Percentiles rank a stretch among this genome's conserved stretches.
These are phyloP conservation scores for Drosophila conformis DNA, from an alignment of 2,888 invertebrate genomes.

Conservation along the genomic window DNA sequence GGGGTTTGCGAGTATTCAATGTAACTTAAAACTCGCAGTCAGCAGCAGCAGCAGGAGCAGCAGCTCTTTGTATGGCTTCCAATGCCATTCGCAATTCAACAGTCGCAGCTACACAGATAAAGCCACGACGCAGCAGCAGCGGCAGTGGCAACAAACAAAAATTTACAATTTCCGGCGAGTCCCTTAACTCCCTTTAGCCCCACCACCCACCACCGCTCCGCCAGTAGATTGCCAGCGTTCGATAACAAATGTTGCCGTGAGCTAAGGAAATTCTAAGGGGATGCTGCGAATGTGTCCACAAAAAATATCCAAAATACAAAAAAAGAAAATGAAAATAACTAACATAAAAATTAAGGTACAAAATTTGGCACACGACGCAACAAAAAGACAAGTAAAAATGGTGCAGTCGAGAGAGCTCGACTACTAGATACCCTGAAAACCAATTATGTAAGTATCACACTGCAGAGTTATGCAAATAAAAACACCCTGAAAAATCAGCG, in stretches of 20 bases:
- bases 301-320: neutral
- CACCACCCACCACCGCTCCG: neutral
- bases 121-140: slow-evolving; percentile 18
- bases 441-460: neutral
- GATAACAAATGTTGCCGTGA: slow-evolving; percentile 67
- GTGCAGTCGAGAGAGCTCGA: neutral
- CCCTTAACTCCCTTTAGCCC: slow-evolving; percentile 27
- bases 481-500: neutral
- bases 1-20: slow-evolving; percentile 14
- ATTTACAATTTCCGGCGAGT: slow-evolving; percentile 72
- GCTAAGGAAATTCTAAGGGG: slow-evolving; percentile 63
- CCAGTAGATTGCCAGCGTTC: slow-evolving; percentile 54
- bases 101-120: slow-evolving; percentile 40
- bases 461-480: neutral
- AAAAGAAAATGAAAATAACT: slow-evolving; percentile 42
- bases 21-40: slow-evolving; percentile 29
- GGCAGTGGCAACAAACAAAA: slow-evolving; percentile 56
- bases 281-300: slow-evolving; percentile 35
- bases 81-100: slow-evolving; percentile 23
- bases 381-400: neutral
- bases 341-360: slow-evolving; percentile 66
- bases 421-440: neutral
- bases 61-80: slow-evolving; percentile 25
- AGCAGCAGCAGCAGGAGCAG: neutral
- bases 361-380: slow-evolving; percentile 63